A percentile compares a stretch with the other conserved stretches of the same genome.
phyloP scores from a whole-genome alignment of 2,888 invertebrate genomes.

The Lepeophtheirus nordmannii region DNA sequence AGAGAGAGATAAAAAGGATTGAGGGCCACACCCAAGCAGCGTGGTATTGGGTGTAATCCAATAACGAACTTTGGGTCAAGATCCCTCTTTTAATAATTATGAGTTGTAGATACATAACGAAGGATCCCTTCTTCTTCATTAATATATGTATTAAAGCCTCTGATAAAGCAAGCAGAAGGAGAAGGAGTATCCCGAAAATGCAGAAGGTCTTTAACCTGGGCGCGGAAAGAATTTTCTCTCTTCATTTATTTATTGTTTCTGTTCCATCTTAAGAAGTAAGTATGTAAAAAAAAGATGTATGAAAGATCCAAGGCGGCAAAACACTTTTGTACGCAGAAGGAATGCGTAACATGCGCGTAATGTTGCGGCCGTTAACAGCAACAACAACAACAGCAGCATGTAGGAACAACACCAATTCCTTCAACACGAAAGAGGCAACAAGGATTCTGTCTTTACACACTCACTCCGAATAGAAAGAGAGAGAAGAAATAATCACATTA shows the following conservation, averaged over 20 bases:
- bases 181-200: too few relatives aligned
- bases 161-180: too few relatives aligned
- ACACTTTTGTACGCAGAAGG: too few relatives aligned
- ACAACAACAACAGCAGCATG: not conserved
- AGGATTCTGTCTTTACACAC: too few relatives aligned
- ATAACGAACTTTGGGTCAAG: too few relatives aligned
- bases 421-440: not conserved
- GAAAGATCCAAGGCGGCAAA: too few relatives aligned
- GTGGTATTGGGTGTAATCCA: not conserved
- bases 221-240: not conserved
- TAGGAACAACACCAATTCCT: not conserved
- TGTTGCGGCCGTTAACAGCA: not conserved
- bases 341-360: not conserved
- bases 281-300: too few relatives aligned
- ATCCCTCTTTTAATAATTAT: too few relatives aligned
- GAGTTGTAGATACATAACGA: too few relatives aligned
- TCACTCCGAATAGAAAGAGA: not conserved
- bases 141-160: too few relatives aligned
- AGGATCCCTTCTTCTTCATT: too few relatives aligned
- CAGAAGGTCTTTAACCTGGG: slow-evolving; percentile 7
- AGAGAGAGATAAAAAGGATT: too few relatives aligned
- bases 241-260: not conserved
- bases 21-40: not conserved
- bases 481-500: not conserved
- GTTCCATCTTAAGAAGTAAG: not conserved